Evolutionary conservation across 2,113 vertebrate genomes (phyloP).

Genomic region (Apus apus): DNA sequence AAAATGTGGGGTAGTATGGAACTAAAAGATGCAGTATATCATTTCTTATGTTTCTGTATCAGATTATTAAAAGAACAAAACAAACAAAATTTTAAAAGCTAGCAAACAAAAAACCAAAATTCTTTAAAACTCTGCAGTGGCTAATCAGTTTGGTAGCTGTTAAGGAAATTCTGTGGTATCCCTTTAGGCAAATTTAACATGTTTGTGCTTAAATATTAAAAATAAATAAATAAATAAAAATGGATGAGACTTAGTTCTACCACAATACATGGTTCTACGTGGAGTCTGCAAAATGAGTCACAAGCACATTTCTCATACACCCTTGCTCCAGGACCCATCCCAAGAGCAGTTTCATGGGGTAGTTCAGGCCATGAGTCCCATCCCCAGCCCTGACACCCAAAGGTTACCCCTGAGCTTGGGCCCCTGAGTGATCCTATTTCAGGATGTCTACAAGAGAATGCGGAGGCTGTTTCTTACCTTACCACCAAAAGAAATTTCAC

Average conservation of each 20-base stretch:
- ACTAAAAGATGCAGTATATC: not conserved
- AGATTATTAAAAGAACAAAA: fast-evolving
- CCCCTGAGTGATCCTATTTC: not conserved
- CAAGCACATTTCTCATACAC: not conserved
- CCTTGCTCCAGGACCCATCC: fast-evolving
- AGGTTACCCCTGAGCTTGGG: fast-evolving
- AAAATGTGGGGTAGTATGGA: not conserved
- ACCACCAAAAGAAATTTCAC: not conserved
- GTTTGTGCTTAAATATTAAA: not conserved
- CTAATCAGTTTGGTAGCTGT: not conserved
- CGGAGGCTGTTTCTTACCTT: not conserved
- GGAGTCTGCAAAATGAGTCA: not conserved
- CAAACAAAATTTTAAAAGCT: no score
- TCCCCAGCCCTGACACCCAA: not conserved
- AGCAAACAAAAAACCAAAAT: not conserved
- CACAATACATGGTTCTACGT: not conserved
- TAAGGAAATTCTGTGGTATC: not conserved
- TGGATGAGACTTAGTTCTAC: not conserved
- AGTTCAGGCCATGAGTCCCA: not conserved
- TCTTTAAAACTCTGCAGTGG: not conserved
- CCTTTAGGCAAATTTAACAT: not conserved
- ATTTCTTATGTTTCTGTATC: not conserved
- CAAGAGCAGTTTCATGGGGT: not conserved
- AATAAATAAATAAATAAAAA: no score
- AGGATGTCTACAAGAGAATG: no score